Evolutionary conservation across 2,797 vertebrate genomes (phyloP).

Genomic region (Hoplostethus atlanticus): DNA sequence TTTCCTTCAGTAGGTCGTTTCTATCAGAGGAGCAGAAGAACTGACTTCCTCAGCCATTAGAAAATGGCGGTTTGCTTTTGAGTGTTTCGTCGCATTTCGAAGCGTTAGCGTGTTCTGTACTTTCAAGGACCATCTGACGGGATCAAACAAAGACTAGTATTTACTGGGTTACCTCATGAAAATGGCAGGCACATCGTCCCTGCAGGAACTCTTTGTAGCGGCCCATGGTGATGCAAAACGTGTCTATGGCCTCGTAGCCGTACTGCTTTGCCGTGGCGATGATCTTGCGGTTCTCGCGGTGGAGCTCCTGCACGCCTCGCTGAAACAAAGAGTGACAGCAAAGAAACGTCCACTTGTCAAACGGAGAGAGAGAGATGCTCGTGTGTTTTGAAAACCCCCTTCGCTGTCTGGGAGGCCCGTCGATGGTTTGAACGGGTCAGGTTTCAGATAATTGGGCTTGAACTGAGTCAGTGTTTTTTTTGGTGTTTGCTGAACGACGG

Average conservation of each 20-base stretch:
- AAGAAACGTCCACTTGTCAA: neutral
- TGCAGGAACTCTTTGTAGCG: slow-evolving; percentile 96
- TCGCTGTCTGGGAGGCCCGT: neutral
- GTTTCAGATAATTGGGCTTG: neutral
- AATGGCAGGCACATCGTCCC: slow-evolving; percentile 95
- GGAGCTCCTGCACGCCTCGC: slow-evolving; percentile 88
- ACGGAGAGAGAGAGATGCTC: neutral
- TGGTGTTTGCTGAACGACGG: neutral
- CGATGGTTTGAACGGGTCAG: neutral
- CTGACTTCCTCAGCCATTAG: neutral
- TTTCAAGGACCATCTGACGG: neutral
- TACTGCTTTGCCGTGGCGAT: slow-evolving; percentile 87
- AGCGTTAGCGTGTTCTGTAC: neutral
- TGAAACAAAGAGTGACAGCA: slow-evolving; percentile 60
- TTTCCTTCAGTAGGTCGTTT: slow-evolving; percentile 19
- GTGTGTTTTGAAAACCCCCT: neutral
- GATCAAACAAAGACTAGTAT: neutral
- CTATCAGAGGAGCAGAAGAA: neutral
- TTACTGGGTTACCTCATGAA: slow-evolving; percentile 90
- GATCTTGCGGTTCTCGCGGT: slow-evolving; percentile 88
- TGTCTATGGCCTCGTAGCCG: slow-evolving; percentile 94
- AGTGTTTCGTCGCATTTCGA: neutral
- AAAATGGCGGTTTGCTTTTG: neutral
- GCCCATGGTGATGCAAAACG: slow-evolving; percentile 94
- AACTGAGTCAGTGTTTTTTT: neutral